phyloP scores from a whole-genome alignment of 2,797 vertebrate species.

The Micropoecilia bifurca region DNA sequence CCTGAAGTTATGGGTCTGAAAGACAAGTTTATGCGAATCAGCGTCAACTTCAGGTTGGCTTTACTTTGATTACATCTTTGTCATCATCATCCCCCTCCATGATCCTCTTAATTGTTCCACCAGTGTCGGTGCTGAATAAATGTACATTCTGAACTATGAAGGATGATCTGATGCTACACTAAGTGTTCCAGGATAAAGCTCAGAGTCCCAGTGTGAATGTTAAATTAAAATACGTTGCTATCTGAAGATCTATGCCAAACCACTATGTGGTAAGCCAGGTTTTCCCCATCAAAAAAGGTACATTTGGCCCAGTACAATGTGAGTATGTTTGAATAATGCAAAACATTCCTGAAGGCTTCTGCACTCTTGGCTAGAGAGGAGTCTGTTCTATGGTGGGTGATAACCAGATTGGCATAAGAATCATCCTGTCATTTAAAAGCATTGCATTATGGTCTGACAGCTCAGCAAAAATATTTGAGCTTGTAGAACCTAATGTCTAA shows the following conservation, averaged over 20 bases:
- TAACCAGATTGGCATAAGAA: constrained; percentile 40
- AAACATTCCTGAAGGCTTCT: constrained; percentile 64
- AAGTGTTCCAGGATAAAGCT: constrained; percentile 61
- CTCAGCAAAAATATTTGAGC: background rate
- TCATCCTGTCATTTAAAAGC: constrained; percentile 47
- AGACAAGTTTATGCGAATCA: background rate
- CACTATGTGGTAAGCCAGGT: constrained; percentile 25
- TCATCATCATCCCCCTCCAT: constrained; percentile 23
- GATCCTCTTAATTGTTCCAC: constrained; percentile 44
- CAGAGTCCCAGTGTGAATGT: constrained; percentile 55
- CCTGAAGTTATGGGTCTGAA: background rate
- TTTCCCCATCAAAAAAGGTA: constrained; percentile 42
- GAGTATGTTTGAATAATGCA: constrained; percentile 70
- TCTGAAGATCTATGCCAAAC: constrained; percentile 57
- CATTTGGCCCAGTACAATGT: constrained; percentile 51
- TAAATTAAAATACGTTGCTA: constrained; percentile 67
- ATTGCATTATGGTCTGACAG: background rate
- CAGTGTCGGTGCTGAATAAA: constrained; percentile 41
- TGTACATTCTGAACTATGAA: constrained; percentile 59
- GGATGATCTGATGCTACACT: constrained; percentile 72
- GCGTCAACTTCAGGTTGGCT: background rate
- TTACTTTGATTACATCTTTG: background rate
- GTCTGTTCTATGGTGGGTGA: constrained; percentile 55
- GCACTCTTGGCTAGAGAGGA: constrained; percentile 49
- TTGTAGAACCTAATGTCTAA: background rate